These are phyloP conservation scores for Scaptomyza pallida DNA, from an alignment of 1,140 invertebrate species.

Conservation along the genomic window DNA sequence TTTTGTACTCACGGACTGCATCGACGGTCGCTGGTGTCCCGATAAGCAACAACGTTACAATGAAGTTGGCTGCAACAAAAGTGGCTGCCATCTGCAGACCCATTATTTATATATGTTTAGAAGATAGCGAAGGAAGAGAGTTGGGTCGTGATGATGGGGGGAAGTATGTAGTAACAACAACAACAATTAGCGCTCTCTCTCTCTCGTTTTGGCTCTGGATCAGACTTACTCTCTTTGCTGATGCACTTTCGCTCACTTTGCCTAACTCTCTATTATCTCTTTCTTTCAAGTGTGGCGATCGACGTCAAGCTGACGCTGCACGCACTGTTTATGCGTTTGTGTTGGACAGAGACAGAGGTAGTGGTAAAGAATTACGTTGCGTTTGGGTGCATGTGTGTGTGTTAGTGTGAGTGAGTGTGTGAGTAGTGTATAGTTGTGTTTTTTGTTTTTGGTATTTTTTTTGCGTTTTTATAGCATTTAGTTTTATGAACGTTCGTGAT, in stretches of 20 bases:
- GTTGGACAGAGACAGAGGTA: conserved; percentile 1
- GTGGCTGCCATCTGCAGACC: conserved; percentile 82
- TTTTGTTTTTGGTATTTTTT: conserved; percentile 26
- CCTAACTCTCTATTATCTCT: too few species aligned
- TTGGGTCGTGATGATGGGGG: conserved; percentile 7
- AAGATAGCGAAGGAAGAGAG: conserved; percentile 13
- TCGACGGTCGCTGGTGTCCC: conserved; percentile 72
- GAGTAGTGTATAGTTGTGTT: conserved; percentile 4
- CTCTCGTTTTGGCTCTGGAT: conserved; percentile 21
- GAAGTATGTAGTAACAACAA: conserved; percentile 13
- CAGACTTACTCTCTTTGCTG: conserved; percentile 51
- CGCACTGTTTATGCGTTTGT: conserved; percentile 9
- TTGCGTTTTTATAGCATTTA: conserved; percentile 40
- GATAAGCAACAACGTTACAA: conserved; percentile 73
- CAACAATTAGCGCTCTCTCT: conserved; percentile 29
- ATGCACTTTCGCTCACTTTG: conserved; percentile 15
- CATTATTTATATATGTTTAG: conserved; percentile 73
- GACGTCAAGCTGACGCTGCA: conserved; percentile 12
- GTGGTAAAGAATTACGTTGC: neutral
- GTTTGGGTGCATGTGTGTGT: conserved; percentile 1
- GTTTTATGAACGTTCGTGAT: conserved; percentile 47
- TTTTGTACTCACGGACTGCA: conserved; percentile 82
- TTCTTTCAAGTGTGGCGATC: conserved; percentile 13
- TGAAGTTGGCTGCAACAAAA: conserved; percentile 68
- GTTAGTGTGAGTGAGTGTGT: neutral